These are phyloP conservation scores for Urosaurus nigricauda DNA, from an alignment of 2,797 vertebrate genomes.

Conservation along the genomic window DNA sequence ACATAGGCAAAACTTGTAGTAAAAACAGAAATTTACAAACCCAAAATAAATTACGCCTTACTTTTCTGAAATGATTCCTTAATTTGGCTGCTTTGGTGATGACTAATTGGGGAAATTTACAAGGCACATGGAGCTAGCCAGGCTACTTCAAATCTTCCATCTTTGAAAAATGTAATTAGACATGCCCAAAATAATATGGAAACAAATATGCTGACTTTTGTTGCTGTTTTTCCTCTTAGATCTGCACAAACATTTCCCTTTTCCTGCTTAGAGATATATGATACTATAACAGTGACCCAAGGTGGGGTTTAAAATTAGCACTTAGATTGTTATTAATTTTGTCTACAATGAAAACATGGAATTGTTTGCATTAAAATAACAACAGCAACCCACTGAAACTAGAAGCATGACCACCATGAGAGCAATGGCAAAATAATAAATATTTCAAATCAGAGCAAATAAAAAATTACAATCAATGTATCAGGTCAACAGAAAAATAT, in stretches of 20 bases:
- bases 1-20: conserved; percentile 37
- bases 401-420: too few relatives aligned
- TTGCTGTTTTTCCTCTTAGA: conserved; percentile 42
- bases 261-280: conserved; percentile 46
- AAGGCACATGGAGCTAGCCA: conserved; percentile 23
- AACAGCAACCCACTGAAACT: too few relatives aligned
- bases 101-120: conserved; percentile 48
- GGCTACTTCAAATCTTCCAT: not conserved
- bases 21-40: conserved; percentile 54
- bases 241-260: conserved; percentile 44
- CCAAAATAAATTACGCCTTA: conserved; percentile 41
- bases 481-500: too few relatives aligned
- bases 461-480: too few relatives aligned
- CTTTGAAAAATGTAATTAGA: conserved; percentile 36
- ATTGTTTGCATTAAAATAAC: too few relatives aligned
- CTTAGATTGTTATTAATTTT: too few relatives aligned
- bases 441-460: too few relatives aligned
- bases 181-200: conserved; percentile 34
- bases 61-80: conserved; percentile 15
- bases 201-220: conserved; percentile 38
- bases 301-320: too few relatives aligned
- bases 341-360: too few relatives aligned
- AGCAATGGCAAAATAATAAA: too few relatives aligned
- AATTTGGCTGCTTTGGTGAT: conserved; percentile 8
- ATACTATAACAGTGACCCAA: not conserved